Conservation (phyloP, 2,797 vertebrate species). For the Chromobotia macracanthus region DNA sequence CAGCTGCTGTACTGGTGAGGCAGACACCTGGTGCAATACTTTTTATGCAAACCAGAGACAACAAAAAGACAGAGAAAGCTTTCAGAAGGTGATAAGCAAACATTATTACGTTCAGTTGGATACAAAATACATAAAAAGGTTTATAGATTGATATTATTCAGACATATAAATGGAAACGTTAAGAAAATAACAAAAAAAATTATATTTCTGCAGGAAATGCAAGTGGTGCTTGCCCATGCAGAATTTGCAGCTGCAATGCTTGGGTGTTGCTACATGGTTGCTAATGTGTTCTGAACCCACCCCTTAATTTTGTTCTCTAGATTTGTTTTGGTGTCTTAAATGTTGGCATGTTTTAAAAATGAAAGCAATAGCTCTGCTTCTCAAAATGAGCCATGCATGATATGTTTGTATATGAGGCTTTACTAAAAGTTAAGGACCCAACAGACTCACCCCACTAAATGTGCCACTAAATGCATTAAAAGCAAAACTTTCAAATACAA, state of each 20-base stretch:
- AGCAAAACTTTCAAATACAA: neutral
- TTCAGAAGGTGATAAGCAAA: neutral
- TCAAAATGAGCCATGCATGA: no score
- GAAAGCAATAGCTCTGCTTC: no score
- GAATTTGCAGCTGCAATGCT: neutral
- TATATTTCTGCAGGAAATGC: neutral
- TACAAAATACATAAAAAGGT: neutral
- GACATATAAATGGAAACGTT: neutral
- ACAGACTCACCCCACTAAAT: no score
- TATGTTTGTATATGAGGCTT: no score
- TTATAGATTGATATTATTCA: neutral
- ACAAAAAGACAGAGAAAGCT: slow-evolving; percentile 16
- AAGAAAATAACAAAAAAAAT: neutral
- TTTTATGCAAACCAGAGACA: slow-evolving; percentile 16
- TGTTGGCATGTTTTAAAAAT: no score
- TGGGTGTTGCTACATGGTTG: neutral
- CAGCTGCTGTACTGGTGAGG: slow-evolving; percentile 55
- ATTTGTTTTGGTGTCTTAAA: no score
- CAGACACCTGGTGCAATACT: slow-evolving; percentile 59
- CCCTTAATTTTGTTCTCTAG: no score
- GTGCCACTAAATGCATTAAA: no score
- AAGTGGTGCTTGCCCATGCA: neutral
- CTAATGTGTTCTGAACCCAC: neutral
- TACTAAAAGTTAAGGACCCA: no score
- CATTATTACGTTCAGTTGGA: neutral